phyloP scores from a whole-genome alignment of 2,113 vertebrate species.

The Trichechus manatus region DNA sequence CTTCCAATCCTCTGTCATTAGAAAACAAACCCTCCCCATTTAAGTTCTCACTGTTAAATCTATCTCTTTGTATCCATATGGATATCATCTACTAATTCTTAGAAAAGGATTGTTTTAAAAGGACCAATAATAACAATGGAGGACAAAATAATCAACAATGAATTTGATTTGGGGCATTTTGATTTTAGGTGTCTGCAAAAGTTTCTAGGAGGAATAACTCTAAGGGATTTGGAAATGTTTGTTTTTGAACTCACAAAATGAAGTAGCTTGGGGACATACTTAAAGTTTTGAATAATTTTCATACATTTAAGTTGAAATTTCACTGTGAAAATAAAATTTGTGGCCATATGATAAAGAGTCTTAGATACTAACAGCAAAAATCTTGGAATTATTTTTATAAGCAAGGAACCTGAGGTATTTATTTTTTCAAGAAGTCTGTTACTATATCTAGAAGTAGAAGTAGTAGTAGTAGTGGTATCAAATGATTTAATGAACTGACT shows the following conservation, averaged over 20 bases:
- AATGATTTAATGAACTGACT: not conserved
- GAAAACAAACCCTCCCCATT: slow-evolving; percentile 1
- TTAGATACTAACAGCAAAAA: not conserved
- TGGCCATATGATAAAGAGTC: not conserved
- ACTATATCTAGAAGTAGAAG: not conserved
- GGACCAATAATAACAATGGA: not conserved
- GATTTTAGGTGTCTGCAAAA: slow-evolving; percentile 34
- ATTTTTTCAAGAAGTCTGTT: not conserved
- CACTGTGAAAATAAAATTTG: not conserved
- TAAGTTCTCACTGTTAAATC: not conserved
- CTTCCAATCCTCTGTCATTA: slow-evolving; percentile 5
- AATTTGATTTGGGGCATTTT: slow-evolving; percentile 36
- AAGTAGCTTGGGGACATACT: not conserved
- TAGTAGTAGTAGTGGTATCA: not conserved
- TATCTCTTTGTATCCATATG: not conserved
- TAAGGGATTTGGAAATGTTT: slow-evolving; percentile 34
- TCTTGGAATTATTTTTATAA: slow-evolving; percentile 31
- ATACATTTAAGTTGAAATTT: slow-evolving; percentile 36
- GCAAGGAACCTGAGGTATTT: not conserved
- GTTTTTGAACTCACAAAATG: not conserved
- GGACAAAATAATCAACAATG: slow-evolving; percentile 49
- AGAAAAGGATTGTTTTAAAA: slow-evolving; percentile 10
- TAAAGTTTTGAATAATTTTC: slow-evolving; percentile 31
- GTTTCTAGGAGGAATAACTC: not conserved
- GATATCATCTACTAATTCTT: slow-evolving; percentile 6